phyloP scores from a whole-genome alignment of 1,140 invertebrate species.

The Oryzaephilus surinamensis region DNA sequence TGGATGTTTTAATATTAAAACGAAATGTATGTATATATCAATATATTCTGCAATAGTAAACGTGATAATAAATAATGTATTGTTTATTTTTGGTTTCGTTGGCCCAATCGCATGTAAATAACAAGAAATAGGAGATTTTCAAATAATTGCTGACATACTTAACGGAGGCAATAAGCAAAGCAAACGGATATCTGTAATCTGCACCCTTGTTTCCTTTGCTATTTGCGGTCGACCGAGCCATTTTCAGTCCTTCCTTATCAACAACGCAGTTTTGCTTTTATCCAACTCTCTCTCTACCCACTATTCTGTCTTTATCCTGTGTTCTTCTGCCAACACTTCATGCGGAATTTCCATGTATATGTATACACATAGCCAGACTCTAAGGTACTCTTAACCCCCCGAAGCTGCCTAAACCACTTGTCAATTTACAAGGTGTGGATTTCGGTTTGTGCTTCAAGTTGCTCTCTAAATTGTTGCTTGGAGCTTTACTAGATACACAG shows the following conservation, averaged over 20 bases:
- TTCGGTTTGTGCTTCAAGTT: conserved; percentile 14
- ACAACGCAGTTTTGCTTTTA: too few species aligned
- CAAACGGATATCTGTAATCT: conserved; percentile 25
- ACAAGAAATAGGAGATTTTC: conserved; percentile 1
- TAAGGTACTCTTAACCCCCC: conserved; percentile 13
- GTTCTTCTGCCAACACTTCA: conserved; percentile 13
- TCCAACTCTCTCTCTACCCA: conserved; percentile 8
- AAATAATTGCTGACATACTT: conserved; percentile 22
- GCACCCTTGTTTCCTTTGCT: conserved; percentile 28
- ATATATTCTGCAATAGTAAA: too few species aligned
- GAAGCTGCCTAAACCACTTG: conserved; percentile 15
- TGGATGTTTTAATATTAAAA: too few species aligned
- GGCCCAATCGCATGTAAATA: neutral
- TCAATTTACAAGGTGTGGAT: conserved; percentile 22
- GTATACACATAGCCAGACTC: conserved; percentile 4
- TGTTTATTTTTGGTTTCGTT: too few species aligned
- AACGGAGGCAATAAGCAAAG: conserved; percentile 20
- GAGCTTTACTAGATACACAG: too few species aligned
- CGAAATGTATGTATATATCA: too few species aligned
- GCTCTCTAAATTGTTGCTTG: conserved; percentile 15
- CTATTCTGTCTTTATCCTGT: conserved; percentile 12
- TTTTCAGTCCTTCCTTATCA: conserved; percentile 25
- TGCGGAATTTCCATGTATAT: conserved; percentile 17
- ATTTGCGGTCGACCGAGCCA: conserved; percentile 25
- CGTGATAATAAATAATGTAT: too few species aligned